A percentile compares a stretch with the other conserved stretches of the same genome.
These are phyloP conservation scores for Pseudachorutes palmiensis DNA, from an alignment of 1,140 invertebrate species.

Conservation along the genomic window DNA sequence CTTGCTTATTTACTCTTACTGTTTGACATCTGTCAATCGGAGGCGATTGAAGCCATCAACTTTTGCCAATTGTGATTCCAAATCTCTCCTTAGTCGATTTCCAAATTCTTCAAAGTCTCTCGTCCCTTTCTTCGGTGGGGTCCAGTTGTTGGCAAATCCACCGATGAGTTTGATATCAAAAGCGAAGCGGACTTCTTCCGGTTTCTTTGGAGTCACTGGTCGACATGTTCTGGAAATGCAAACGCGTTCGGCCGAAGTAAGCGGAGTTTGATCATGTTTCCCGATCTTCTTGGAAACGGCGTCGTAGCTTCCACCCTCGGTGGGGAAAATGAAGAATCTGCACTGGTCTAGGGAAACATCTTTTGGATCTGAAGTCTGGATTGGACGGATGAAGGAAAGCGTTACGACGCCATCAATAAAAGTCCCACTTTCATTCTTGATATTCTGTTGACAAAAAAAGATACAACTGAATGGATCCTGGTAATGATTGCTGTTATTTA, in stretches of 20 bases:
- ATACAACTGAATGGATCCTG: background rate
- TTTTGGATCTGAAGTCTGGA: constrained; percentile 65
- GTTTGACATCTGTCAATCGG: constrained; percentile 59
- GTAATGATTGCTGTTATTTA: background rate
- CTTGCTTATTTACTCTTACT: constrained; percentile 48
- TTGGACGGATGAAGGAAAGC: constrained; percentile 67
- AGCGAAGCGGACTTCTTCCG: constrained; percentile 40
- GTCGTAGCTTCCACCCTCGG: constrained; percentile 73
- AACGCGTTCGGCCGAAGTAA: constrained; percentile 66
- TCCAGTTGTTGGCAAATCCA: constrained; percentile 62
- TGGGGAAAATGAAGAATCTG: constrained; percentile 78
- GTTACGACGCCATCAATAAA: constrained; percentile 68
- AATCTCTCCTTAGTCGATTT: constrained; percentile 55
- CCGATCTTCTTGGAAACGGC: constrained; percentile 73
- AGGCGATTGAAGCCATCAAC: constrained; percentile 65
- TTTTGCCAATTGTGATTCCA: constrained; percentile 54
- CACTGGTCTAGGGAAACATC: constrained; percentile 53
- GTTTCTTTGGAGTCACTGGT: constrained; percentile 22
- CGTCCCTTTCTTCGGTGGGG: constrained; percentile 57
- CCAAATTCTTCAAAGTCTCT: constrained; percentile 65
- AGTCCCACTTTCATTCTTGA: constrained; percentile 47
- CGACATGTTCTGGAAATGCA: constrained; percentile 54
- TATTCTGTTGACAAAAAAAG: background rate
- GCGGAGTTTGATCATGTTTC: constrained; percentile 67
- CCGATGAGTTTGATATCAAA: constrained; percentile 44